phyloP scores from a whole-genome alignment of 1,140 invertebrate species.

The Dryas iulia region DNA sequence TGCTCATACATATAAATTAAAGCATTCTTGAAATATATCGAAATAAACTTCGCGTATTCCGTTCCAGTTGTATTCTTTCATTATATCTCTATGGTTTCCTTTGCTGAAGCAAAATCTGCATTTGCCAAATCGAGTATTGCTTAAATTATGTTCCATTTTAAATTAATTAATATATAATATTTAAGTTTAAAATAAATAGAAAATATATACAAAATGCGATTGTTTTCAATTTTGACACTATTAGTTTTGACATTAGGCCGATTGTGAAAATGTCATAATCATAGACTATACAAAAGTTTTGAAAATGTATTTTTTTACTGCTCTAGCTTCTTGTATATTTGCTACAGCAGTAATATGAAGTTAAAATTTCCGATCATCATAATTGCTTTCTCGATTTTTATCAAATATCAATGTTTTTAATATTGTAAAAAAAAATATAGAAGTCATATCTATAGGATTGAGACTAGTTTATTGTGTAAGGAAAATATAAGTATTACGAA shows the following conservation, averaged over 20 bases:
- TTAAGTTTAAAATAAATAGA: neutral
- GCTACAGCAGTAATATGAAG: neutral
- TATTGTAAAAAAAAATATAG: too few relatives aligned
- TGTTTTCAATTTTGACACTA: neutral
- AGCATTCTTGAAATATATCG: conserved; percentile 39
- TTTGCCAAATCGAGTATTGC: conserved; percentile 24
- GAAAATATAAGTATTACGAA: too few relatives aligned
- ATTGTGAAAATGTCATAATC: neutral
- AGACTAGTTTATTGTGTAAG: too few relatives aligned
- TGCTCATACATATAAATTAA: conserved; percentile 38
- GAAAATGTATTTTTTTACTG: too few relatives aligned
- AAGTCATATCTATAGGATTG: too few relatives aligned
- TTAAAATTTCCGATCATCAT: too few relatives aligned
- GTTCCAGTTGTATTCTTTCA: conserved; percentile 30
- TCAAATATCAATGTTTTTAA: too few relatives aligned
- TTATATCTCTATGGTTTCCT: conserved; percentile 35
- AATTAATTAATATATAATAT: neutral
- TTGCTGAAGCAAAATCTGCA: conserved; percentile 35
- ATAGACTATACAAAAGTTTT: too few relatives aligned
- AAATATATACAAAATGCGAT: neutral
- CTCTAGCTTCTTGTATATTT: neutral
- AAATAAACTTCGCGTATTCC: conserved; percentile 34
- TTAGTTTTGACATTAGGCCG: neutral
- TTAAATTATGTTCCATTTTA: conserved; percentile 26
- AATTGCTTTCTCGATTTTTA: too few relatives aligned